Evolutionary conservation across 2,888 invertebrate species (phyloP), one percentile per base, ranked within the genome.

Genomic region (Dione juno): DNA sequence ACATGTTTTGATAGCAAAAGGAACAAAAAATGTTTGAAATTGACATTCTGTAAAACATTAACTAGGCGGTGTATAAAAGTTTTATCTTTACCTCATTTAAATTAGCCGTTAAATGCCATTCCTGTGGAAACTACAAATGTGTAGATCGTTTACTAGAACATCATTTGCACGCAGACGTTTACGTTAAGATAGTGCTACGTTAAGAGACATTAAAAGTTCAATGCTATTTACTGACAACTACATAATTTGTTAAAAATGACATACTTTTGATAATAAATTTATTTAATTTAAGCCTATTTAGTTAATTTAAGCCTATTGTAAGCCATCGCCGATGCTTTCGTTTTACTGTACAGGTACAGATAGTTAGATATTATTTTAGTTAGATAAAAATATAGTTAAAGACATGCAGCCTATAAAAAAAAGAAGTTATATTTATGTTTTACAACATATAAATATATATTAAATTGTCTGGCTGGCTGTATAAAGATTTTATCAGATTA

Each of bases 91-190:
- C 11, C 7, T 63, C 21, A 66, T 69, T 61, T 66, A 53, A 69
- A 68, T 65, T 66, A 48, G 63, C 65, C 52, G 63, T 57, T 70
- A 70, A 69, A 59, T 65, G 16, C 67, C 70, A 67, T 65, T 70
- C 64, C 58, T 70, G 41, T 59, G 57, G 58, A 63, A 67, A 53
- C 21, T 59, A 53, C 59, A 72, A 58, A 64, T 69, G 41, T 61
- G 66, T 67, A 37, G 57, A 67, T 66, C 59, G 9, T 14, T 64
- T 37, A 13, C 53, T 52, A 64, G 61, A 52, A 40, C 53, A 35
- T 64, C 45, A 45, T 69, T 69, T 64, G 59, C 54, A 69, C 63
- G 45, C 37, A 63, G 35, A 45, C 28, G 43, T 35, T 28, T 35
- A 21, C 54, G 10, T 43, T 43, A 16, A 52, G 40, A 45, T 52